Evolutionary conservation across 2,797 vertebrate genomes (phyloP).

Genomic region (Neosilurus mollespiculum): DNA sequence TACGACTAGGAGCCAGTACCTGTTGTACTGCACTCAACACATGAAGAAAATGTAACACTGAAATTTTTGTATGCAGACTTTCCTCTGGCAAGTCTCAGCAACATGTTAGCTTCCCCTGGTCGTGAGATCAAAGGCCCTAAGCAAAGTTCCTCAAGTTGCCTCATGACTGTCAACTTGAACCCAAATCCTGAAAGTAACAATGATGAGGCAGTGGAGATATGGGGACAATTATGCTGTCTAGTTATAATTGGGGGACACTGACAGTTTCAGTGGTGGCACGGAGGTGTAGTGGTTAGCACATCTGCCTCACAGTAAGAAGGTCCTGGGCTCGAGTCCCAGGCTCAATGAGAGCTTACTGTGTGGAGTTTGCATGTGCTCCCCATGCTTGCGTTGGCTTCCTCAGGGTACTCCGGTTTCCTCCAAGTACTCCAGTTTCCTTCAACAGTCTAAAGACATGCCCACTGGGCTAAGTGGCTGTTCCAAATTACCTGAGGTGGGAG

Average conservation of each 20-base stretch:
- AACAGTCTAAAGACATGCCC: no score
- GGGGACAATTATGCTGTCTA: not conserved
- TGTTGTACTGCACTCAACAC: not conserved
- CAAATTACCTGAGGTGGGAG: no score
- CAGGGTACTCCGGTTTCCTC: no score
- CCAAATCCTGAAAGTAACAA: not conserved
- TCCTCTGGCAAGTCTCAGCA: not conserved
- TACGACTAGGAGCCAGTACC: not conserved
- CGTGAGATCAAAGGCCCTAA: not conserved
- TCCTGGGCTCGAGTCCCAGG: no score
- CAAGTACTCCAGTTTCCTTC: no score
- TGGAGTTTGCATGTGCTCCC: no score
- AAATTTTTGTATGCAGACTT: not conserved
- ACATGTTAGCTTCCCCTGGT: not conserved
- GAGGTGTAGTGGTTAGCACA: no score
- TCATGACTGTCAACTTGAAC: not conserved
- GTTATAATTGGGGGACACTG: not conserved
- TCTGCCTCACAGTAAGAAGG: no score
- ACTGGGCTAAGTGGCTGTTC: no score
- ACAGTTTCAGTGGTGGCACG: not conserved
- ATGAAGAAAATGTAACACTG: not conserved
- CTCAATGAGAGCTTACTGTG: no score
- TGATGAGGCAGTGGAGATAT: not conserved
- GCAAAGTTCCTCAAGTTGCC: not conserved
- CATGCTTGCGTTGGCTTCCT: no score